Evolutionary conservation across 1,140 invertebrate genomes (phyloP), one percentile per base, ranked within the genome.

Genomic region (Sweltsa coloradensis): DNA sequence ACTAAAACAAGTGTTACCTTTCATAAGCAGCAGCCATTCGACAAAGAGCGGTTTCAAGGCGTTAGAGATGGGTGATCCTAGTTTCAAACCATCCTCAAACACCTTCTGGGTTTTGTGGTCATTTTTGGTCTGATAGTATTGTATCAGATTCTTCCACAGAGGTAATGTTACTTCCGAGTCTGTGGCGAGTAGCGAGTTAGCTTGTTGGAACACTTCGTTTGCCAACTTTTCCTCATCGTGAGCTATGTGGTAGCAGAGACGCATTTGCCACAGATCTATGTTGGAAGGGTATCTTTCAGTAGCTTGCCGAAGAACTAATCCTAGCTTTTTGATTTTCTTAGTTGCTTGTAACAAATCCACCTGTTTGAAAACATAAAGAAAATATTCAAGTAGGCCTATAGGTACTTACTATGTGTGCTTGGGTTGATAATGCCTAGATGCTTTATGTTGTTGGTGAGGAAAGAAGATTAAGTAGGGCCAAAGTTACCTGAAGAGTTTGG

Each of bases 21-120:
- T 49, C 24, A 39, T 44, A 41, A 23, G 46, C 9, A 64, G 61
- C 11, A 70, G 48, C 67, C 69, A 71, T 49, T 72, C 66, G 5
- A 75, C 53, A 39, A 69, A 73, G 18, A 55, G 41, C n/a, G 67
- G 62, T 57, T 69, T 72, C 40, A 74, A 61, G 34, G 58, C 54
- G 25, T 51, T 57, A 3, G 64, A 55, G 40, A 73, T 62, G n/a
- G 37, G 53, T 11, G 51, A 46, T 37, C 62, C 51, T n/a, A 56
- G 53, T 36, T 57, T 52, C 14, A 73, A 41, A 23, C 64, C 67
- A 39, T 66, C 60, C 51, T 67, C 50, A 41, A 68, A 71, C 40
- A 72, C 54, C 50, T 65, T 57, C 53, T 73, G 65, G 9, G 63
- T 56, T 56, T 67, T 40, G 31, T 46, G 19, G 63, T 59, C 3